Conservation (phyloP, 2,113 vertebrate genomes). For the Prunella himalayana region DNA sequence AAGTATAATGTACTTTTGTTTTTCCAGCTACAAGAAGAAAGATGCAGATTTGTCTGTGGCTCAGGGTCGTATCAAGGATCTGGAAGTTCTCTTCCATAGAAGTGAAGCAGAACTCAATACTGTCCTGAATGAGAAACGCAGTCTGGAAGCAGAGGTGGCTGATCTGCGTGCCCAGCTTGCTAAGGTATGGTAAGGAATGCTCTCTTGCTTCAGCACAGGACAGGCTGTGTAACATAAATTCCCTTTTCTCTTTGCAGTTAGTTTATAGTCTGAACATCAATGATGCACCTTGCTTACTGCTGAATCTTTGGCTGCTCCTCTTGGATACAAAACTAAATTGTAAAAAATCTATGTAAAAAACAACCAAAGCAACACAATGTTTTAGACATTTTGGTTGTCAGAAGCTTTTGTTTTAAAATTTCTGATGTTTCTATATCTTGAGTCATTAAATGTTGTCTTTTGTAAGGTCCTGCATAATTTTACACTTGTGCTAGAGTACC, state of each 20-base stretch:
- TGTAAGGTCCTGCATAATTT: neutral
- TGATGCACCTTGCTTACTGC: neutral
- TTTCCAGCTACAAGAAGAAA: conserved; percentile 86
- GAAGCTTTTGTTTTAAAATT: neutral
- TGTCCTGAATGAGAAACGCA: conserved; percentile 81
- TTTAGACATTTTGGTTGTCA: neutral
- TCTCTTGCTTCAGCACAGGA: neutral
- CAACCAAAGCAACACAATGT: neutral
- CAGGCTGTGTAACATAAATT: neutral
- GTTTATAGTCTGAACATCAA: neutral
- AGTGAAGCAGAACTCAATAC: conserved; percentile 85
- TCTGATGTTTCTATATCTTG: neutral
- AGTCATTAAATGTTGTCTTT: neutral
- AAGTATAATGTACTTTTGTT: neutral
- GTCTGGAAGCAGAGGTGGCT: conserved; percentile 79
- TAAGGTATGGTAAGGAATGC: conserved; percentile 72
- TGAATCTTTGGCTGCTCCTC: neutral
- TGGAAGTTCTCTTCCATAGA: conserved; percentile 86
- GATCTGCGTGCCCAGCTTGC: conserved; percentile 85
- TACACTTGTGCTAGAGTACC: neutral
- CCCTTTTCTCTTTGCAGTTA: neutral
- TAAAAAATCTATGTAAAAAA: neutral
- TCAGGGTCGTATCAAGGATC: conserved; percentile 80
- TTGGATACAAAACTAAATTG: neutral
- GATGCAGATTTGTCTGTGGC: conserved; percentile 83